These are phyloP conservation scores for Cisticola juncidis DNA, from an alignment of 2,113 vertebrate species.

Conservation along the genomic window DNA sequence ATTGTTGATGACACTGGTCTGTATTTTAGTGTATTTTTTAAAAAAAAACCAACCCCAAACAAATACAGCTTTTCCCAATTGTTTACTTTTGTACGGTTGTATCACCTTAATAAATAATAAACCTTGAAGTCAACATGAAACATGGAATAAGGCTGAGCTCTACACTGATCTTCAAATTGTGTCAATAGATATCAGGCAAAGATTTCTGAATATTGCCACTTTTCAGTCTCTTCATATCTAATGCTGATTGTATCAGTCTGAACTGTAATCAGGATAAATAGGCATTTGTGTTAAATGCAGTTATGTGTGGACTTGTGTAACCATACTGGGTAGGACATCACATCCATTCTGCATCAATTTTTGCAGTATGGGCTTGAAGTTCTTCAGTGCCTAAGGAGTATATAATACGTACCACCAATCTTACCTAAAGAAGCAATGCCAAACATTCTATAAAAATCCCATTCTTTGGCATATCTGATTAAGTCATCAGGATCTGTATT, in stretches of 20 bases:
- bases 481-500: conserved; percentile 88
- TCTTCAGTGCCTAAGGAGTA: neutral
- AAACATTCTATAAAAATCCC: conserved; percentile 97
- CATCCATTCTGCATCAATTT: neutral
- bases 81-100: neutral
- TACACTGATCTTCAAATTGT: neutral
- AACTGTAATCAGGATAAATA: neutral
- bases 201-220: neutral
- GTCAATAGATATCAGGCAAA: neutral
- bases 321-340: neutral
- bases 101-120: neutral
- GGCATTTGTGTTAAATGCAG: neutral
- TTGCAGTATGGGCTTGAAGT: neutral
- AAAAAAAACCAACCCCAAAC: neutral
- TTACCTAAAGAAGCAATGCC: conserved; percentile 89
- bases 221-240: neutral
- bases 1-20: neutral
- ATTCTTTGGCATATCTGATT: conserved; percentile 95
- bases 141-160: neutral
- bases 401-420: neutral
- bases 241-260: neutral
- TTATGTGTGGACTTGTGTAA: neutral
- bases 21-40: neutral
- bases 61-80: neutral
- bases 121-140: neutral